These are phyloP conservation scores for Cetoscarus ocellatus DNA, from an alignment of 2,797 vertebrate species.

Conservation along the genomic window DNA sequence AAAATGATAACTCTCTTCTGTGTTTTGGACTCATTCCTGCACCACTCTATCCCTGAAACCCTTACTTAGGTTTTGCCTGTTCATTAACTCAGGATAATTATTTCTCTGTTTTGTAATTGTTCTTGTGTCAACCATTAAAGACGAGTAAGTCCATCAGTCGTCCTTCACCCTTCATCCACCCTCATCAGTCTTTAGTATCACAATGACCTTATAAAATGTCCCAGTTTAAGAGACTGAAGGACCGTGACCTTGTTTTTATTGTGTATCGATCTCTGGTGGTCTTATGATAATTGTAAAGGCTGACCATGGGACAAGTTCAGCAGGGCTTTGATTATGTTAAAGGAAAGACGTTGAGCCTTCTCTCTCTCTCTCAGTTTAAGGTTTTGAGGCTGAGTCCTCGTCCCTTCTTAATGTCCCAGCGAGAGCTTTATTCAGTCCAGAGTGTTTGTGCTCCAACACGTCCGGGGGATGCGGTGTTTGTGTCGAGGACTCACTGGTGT, in stretches of 20 bases:
- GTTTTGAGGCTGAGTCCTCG: not conserved
- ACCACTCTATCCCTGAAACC: too few species aligned
- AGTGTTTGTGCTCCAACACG: conserved; percentile 14
- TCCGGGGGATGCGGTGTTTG: conserved; percentile 37
- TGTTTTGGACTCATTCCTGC: too few species aligned
- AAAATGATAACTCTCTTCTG: too few species aligned
- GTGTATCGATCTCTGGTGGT: not conserved
- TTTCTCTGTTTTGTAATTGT: too few species aligned
- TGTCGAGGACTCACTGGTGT: conserved; percentile 59
- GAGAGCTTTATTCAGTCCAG: conserved; percentile 51
- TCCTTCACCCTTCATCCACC: not conserved
- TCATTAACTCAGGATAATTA: too few species aligned
- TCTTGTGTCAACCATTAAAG: too few species aligned
- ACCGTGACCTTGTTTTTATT: not conserved
- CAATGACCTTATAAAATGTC: not conserved
- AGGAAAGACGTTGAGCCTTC: not conserved
- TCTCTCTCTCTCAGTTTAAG: not conserved
- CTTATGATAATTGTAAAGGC: not conserved
- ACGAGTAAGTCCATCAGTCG: too few species aligned
- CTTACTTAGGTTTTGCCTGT: too few species aligned
- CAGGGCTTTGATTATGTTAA: not conserved
- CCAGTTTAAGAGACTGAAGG: not conserved
- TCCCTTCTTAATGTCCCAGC: conserved; percentile 45
- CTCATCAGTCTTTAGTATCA: not conserved
- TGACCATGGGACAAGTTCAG: not conserved